These are phyloP conservation scores for Syrrhaptes paradoxus DNA, from an alignment of 2,113 vertebrate species.

Conservation along the genomic window DNA sequence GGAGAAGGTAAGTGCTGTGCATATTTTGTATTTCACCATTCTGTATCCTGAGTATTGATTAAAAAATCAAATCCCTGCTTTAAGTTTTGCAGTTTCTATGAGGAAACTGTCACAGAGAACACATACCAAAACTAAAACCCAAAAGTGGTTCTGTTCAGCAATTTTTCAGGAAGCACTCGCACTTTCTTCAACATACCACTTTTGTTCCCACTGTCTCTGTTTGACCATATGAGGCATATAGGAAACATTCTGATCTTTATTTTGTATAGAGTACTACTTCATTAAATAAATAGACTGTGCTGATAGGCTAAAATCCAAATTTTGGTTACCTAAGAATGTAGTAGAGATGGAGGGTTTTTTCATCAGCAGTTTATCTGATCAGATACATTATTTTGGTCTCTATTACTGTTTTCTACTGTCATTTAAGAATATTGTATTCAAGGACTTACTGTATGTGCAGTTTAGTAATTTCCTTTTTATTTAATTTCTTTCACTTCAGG, in stretches of 20 bases:
- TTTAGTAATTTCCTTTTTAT: constrained; percentile 1
- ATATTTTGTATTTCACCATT: neutral
- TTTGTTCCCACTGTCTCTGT: neutral
- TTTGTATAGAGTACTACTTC: neutral
- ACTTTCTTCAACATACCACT: neutral
- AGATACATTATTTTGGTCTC: neutral
- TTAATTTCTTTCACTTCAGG: constrained; percentile 57
- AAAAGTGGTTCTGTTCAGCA: neutral
- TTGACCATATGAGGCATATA: neutral
- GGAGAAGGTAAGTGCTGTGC: neutral
- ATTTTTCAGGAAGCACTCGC: rapidly evolving
- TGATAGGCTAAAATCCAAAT: neutral
- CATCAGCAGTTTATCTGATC: neutral
- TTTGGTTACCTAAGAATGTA: neutral
- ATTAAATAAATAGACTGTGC: neutral
- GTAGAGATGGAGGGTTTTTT: neutral
- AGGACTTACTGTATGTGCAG: neutral
- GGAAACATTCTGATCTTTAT: neutral
- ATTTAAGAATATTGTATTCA: neutral
- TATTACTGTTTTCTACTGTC: neutral
- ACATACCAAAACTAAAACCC: neutral
- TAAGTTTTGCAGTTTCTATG: neutral
- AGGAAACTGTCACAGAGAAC: neutral
- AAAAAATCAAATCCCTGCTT: neutral
- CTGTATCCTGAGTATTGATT: neutral